These are phyloP conservation scores for Aphelenchoides besseyi DNA, from an alignment of 1,140 invertebrate species.

Conservation along the genomic window DNA sequence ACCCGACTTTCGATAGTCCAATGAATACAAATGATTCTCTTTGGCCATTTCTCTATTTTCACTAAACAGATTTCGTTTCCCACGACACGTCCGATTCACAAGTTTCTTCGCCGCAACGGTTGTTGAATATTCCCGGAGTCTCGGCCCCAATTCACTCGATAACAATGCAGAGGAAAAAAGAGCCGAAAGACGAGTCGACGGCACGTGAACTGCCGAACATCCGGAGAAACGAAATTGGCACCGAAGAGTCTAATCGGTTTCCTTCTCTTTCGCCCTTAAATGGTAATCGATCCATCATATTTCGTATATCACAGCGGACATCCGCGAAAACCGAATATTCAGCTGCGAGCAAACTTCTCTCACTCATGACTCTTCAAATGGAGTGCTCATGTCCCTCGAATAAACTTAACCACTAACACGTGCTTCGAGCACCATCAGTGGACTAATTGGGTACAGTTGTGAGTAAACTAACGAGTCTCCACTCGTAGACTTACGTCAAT, in stretches of 20 bases:
- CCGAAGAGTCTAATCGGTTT: not conserved
- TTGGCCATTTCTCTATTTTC: not conserved
- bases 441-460: not conserved
- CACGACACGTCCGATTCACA: not conserved
- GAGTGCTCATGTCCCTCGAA: not conserved
- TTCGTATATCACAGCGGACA: not conserved
- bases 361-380: not conserved
- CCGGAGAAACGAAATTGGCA: not conserved
- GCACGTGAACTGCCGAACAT: not conserved
- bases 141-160: not conserved
- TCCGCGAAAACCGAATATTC: not conserved
- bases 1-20: not conserved
- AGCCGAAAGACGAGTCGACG: not conserved
- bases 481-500: not conserved
- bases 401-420: too few relatives aligned
- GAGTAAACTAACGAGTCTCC: not conserved
- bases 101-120: not conserved
- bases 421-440: not conserved
- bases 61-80: slow-evolving; percentile 3
- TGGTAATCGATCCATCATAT: not conserved
- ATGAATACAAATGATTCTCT: not conserved
- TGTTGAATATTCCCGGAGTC: not conserved
- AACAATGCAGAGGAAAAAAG: not conserved
- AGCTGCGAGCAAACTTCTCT: not conserved
- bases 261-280: not conserved